Evolutionary conservation across 2,797 vertebrate species (phyloP), one percentile per base, ranked within the genome.

Genomic region (Lithobates pipiens): DNA sequence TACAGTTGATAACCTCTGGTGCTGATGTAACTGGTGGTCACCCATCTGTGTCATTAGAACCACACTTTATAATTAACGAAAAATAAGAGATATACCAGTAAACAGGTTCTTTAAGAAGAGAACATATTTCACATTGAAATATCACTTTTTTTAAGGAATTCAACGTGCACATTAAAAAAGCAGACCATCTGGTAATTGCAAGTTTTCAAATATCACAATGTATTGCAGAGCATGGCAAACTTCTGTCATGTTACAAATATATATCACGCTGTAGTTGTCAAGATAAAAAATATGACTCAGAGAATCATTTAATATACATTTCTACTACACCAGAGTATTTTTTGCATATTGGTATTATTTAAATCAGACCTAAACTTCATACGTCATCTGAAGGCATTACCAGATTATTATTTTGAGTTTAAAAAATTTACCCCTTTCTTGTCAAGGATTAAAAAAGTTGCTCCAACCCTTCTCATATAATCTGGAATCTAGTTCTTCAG

Each of bases 121-220:
- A 68, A 25, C 16, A 65, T 76, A 11, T 32, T 68, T 71, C 11
- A 50, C 29, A 8, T 27, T 36, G 27, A 39, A 77, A 77, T 82
- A 72, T 42, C 21, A 39, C 44, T 44, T 5, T 34, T 80, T 81
- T 57, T 77, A 34, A 27, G 36, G 9, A 42, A 67, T 54, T 76
- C 21, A 86, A 44, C 77, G 54, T 2, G 18, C 61, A 71, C 25
- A 42, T 82, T 82, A 71, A 82, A 85, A 86, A 86, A 77, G 39
- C 25, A 67, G 70, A 57, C 85, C 85, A 86, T 86, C 85, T 86
- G 85, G 74, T 67, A 65, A 77, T 25, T 86, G 34, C 54, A 77
- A 61, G 54, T 36, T 72, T 86, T 67, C 65, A 76, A 29, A 80
- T 85, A 74, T 44, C 84, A 76, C 46, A 82, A 86, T 32, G 73